Evolutionary conservation across 1,140 invertebrate genomes (phyloP), one percentile per base, ranked within the genome.

Genomic region (Musca vetustissima): DNA sequence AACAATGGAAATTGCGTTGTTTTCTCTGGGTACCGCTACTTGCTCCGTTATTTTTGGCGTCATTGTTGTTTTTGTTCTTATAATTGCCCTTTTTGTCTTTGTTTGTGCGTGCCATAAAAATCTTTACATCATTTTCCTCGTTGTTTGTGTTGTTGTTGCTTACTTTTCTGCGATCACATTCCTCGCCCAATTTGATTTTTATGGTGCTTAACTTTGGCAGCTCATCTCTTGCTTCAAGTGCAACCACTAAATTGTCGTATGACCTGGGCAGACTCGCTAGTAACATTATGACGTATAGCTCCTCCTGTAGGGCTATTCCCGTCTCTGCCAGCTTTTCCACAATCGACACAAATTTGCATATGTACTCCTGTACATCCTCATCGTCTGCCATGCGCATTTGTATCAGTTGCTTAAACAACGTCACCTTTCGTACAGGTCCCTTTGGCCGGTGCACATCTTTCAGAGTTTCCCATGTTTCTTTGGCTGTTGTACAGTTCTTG

Each of bases 231-330:
- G 53, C 19, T 64, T 70, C 69, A 7, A 70, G 2, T 15, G 55
- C 69, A 9, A 70, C 69, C 0, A 70, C 57, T 24, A 70, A 43
- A 32, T 59, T 64, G 13, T 68, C 69, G n/a, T 48, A 70, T 1
- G 17, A 8, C 22, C 36, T 36, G 2, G 43, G 53, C n/a, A 70
- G 24, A 15, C 53, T 52, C 0, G 64, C 22, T 21, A 70, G 11
- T 14, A 67, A 8, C n/a, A 53, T 68, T 24, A 67, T 50, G 7
- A 64, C 48, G 13, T 68, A 59, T 15, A 67, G 22, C 11, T 70
- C 69, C 17, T 70, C 65, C 22, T 28, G 64, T 1, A 70, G 13
- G 2, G 13, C 53, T 0, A 70, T 36, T 1, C 52, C 64, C 1
- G 57, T 70, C 14, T 70, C 69, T 9, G 28, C 24, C 19, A 70